Base-by-base conservation (phyloP, 64 coral and sea anemone genomes). In the Orbicella faveolata region DNA sequence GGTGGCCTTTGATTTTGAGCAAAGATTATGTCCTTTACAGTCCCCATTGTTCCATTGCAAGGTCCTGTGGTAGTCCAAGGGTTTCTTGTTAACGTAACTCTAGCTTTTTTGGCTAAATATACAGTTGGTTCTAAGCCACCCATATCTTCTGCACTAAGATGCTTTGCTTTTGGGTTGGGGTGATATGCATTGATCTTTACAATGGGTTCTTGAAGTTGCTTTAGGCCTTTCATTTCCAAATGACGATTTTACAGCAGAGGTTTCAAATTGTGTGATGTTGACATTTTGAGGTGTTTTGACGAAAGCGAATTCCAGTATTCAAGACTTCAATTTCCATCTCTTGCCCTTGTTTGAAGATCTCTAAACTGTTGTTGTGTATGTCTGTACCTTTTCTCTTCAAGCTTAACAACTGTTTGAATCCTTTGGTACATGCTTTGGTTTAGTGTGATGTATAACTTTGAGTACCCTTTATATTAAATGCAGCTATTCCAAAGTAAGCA, bases 91-190 rank as follows among this genome's bases (percentile, higher is more conserved):
- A 88, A 68, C 73, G 54, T 88, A 55, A 76, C 73, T 76, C 51
- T 88, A 59, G 86, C 72, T 15, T 90, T 33, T 54, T 81, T 90
- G 16, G 77, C 48, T 33, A 90, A 9, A 78, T 52, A 78, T 51
- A 52, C 59, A 23, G 64, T 89, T 93, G 86, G 86, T 89, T 93
- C 65, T 81, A 88, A n/a, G 19, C 91, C 86, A 51, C 91, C 91
- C 91, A 93, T 88, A 41, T 41, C 39, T 41, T 41, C 39, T 41
- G 39, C 39, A 41, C 39, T 41, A 41, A 41, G 2, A 2, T 25
- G 3, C 75, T 93, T 79, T 59, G 76, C 91, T 34, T 67, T 26
- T 41, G 76, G 41, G n/a, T 75, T 64, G 34, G 34, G 75, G 70
- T 93, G 78, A 35, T 89, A 64, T 51, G 86, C 92, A 34, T 88